Conservation (phyloP, 1,140 invertebrate genomes). For the Habropoda laboriosa region DNA sequence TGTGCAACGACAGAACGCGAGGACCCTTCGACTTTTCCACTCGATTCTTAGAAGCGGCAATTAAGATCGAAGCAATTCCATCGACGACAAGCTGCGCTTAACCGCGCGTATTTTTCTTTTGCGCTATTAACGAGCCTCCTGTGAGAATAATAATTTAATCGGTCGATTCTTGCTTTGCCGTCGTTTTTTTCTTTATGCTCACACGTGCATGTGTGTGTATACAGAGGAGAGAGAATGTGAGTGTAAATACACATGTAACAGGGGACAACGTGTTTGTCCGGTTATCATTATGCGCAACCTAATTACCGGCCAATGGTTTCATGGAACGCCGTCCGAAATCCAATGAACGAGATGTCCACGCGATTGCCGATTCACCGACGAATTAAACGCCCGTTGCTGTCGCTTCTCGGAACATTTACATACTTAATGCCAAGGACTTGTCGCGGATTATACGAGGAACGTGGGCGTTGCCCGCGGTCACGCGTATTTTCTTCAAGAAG, state of each 20-base stretch:
- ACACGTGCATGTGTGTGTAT: too few relatives aligned
- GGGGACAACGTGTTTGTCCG: conserved; percentile 58
- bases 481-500: conserved; percentile 21
- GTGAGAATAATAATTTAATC: conserved; percentile 65
- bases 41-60: conserved; percentile 40
- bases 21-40: conserved; percentile 27
- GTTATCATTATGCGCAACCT: conserved; percentile 65
- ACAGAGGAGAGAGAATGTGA: too few relatives aligned
- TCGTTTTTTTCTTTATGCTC: conserved; percentile 5
- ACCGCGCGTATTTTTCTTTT: conserved; percentile 36
- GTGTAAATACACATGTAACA: neutral
- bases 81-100: conserved; percentile 20
- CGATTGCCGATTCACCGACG: conserved; percentile 67
- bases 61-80: conserved; percentile 50
- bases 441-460: conserved; percentile 68
- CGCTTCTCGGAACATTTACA: conserved; percentile 69
- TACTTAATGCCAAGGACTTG: conserved; percentile 76
- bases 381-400: conserved; percentile 70
- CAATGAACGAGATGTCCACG: conserved; percentile 60
- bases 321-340: conserved; percentile 62
- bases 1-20: neutral
- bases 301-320: conserved; percentile 67
- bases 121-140: conserved; percentile 36
- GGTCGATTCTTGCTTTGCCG: neutral
- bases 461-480: conserved; percentile 61